phyloP scores from a whole-genome alignment of 1,140 invertebrate genomes.

The Lepidotrigona ventralis region DNA sequence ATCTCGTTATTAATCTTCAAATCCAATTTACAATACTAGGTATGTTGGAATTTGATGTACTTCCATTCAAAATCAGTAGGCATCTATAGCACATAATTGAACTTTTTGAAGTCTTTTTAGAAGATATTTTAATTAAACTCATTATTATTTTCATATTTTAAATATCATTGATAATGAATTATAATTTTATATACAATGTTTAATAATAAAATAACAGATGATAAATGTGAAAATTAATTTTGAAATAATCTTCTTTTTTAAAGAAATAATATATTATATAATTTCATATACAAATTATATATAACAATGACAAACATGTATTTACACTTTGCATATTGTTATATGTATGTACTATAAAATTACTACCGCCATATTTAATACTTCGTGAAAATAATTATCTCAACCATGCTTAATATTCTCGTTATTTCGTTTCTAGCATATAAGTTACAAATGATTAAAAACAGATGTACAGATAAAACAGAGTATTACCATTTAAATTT shows the following conservation, averaged over 20 bases:
- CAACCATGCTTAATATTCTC: constrained; percentile 6
- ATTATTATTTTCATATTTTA: background rate
- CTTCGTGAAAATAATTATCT: constrained; percentile 22
- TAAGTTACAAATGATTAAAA: constrained; percentile 19
- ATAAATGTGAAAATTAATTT: constrained; percentile 25
- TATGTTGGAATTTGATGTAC: constrained; percentile 33
- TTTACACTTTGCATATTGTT: constrained; percentile 45
- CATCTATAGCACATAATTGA: constrained; percentile 49
- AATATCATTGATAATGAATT: background rate
- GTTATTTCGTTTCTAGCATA: constrained; percentile 1
- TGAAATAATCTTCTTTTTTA: constrained; percentile 18
- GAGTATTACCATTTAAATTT: constrained; percentile 53
- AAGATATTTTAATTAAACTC: constrained; percentile 14
- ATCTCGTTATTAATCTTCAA: constrained; percentile 41
- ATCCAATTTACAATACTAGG: constrained; percentile 42
- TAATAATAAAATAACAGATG: background rate
- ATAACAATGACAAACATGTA: constrained; percentile 48
- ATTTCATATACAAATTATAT: constrained; percentile 44
- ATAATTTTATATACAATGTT: background rate
- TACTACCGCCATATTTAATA: constrained; percentile 11
- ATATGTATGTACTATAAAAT: constrained; percentile 38
- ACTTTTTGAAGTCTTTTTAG: constrained; percentile 12
- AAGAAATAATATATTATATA: constrained; percentile 42
- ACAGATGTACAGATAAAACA: constrained; percentile 24
- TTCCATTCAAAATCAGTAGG: constrained; percentile 50